A percentile compares a stretch with the other conserved stretches of the same genome.
Evolutionary conservation across 2,888 invertebrate genomes (phyloP).

Genomic region (Caradrina kadenii): DNA sequence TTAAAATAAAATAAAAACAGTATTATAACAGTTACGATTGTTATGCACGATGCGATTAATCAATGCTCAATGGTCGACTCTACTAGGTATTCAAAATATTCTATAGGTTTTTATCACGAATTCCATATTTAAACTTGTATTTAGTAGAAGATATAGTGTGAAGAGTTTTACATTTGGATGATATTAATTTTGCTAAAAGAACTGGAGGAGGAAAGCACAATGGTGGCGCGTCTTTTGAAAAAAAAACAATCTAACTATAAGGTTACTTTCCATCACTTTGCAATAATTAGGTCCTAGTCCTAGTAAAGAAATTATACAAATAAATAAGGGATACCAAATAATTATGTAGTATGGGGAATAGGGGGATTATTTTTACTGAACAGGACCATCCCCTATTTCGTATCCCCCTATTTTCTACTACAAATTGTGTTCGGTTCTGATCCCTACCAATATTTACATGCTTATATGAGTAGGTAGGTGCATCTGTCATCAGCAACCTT

Average conservation of each 20-base stretch:
- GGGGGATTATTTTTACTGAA: no score
- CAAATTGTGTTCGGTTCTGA: not conserved
- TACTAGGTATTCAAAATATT: not conserved
- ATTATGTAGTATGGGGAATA: no score
- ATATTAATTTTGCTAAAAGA: no score
- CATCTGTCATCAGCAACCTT: not conserved
- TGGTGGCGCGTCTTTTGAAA: no score
- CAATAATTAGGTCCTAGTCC: no score
- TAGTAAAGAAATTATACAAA: no score
- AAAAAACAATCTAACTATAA: no score
- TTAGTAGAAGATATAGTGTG: not conserved
- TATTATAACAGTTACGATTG: constrained; percentile 2
- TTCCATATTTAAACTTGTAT: not conserved
- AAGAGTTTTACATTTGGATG: not conserved
- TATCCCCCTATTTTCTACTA: not conserved
- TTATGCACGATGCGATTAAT: not conserved
- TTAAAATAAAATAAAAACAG: constrained; percentile 10
- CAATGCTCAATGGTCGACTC: not conserved
- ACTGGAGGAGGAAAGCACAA: no score
- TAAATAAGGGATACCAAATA: no score
- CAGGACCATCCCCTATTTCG: no score
- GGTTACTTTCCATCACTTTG: no score
- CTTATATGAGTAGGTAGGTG: not conserved
- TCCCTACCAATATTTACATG: not conserved
- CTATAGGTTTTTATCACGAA: not conserved